Evolutionary conservation across 2,888 invertebrate species (phyloP).

Genomic region (Nymphalis urticae): DNA sequence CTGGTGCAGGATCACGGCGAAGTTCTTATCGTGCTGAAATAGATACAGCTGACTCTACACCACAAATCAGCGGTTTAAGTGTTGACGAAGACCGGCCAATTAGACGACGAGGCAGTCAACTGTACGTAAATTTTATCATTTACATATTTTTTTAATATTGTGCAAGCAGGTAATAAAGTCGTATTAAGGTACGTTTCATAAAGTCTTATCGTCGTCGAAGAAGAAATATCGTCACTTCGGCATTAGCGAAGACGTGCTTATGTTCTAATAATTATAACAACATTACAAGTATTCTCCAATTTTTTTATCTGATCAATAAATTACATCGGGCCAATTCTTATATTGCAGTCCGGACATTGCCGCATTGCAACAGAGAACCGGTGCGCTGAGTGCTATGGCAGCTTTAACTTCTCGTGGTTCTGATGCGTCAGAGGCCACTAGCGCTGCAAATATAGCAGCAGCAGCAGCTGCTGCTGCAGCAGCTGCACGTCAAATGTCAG

Average conservation of each 20-base stretch:
- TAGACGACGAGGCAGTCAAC: slow-evolving; percentile 89
- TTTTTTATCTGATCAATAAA: not conserved
- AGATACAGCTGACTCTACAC: slow-evolving; percentile 81
- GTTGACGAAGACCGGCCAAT: slow-evolving; percentile 88
- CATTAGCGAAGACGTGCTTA: no score
- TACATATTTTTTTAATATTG: not conserved
- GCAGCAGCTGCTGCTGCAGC: slow-evolving; percentile 82
- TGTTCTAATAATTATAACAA: no score
- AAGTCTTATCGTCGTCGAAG: no score
- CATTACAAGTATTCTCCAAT: not conserved
- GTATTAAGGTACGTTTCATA: no score
- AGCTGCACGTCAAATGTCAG: slow-evolving; percentile 90
- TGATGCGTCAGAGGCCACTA: slow-evolving; percentile 61
- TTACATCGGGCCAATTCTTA: not conserved
- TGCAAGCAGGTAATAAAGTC: no score
- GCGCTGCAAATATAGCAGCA: slow-evolving; percentile 58
- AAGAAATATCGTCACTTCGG: no score
- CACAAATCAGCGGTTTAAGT: slow-evolving; percentile 81
- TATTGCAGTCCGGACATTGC: slow-evolving; percentile 88
- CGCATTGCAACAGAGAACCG: slow-evolving; percentile 83
- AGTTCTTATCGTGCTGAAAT: slow-evolving; percentile 83
- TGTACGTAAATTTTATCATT: slow-evolving; percentile 83
- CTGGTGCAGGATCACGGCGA: slow-evolving; percentile 83
- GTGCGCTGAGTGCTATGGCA: slow-evolving; percentile 76
- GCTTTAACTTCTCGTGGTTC: slow-evolving; percentile 63